Evolutionary conservation across 2,797 vertebrate genomes (phyloP).

Genomic region (Protosalanx chinensis): DNA sequence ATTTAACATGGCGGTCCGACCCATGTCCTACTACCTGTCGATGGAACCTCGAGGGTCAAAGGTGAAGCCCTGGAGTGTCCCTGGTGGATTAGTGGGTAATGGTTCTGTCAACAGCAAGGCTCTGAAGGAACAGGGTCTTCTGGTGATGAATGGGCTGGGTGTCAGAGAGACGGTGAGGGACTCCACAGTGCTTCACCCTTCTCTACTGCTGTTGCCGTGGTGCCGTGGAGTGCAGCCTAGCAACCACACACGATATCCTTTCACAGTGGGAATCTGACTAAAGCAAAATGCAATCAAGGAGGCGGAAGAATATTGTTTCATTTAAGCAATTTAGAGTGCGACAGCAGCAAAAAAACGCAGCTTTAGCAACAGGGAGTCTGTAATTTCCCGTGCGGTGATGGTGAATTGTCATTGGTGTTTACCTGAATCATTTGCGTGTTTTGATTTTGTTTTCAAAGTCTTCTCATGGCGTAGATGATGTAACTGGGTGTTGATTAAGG

Average conservation of each 20-base stretch:
- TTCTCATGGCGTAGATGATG: no score
- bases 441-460: neutral
- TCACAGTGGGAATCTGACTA: no score
- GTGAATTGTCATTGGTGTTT: neutral
- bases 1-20: neutral
- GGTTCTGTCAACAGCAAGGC: constrained; percentile 25
- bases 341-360: no score
- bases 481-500: no score
- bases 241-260: no score
- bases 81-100: constrained; percentile 42
- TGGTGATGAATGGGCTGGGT: constrained; percentile 34
- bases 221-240: no score
- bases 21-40: constrained; percentile 13
- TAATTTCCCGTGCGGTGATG: no score
- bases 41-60: constrained; percentile 24
- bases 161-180: neutral
- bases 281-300: no score
- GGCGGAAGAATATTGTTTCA: no score
- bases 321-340: no score
- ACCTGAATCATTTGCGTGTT: neutral
- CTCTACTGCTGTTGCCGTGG: neutral
- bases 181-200: neutral
- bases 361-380: no score
- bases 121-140: constrained; percentile 19
- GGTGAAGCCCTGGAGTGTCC: constrained; percentile 24